phyloP scores from a whole-genome alignment of 2,113 vertebrate species.

The Tetrao urogallus region DNA sequence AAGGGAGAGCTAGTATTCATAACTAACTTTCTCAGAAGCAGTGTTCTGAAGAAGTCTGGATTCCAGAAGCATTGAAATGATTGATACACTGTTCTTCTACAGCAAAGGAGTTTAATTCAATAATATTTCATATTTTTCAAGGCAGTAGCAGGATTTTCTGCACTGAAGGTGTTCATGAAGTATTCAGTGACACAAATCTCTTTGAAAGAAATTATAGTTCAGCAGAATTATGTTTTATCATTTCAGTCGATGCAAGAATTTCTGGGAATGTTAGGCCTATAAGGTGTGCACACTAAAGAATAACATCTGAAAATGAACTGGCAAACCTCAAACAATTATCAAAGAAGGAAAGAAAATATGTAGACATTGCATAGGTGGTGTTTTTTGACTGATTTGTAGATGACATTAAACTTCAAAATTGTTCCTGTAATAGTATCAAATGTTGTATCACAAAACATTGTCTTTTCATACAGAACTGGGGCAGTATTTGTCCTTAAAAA shows the following conservation, averaged over 20 bases:
- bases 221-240: neutral
- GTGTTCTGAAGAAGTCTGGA: neutral
- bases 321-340: neutral
- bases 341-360: neutral
- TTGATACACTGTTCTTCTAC: neutral
- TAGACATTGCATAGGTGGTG: neutral
- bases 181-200: neutral
- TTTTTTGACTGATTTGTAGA: neutral
- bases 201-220: neutral
- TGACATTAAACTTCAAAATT: neutral
- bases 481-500: neutral
- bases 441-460: neutral
- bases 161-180: neutral
- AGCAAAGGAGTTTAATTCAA: neutral
- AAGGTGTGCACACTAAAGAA: neutral
- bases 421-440: neutral
- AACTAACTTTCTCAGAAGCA: neutral
- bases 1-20: neutral
- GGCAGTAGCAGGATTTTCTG: slow-evolving; percentile 1
- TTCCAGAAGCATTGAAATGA: neutral
- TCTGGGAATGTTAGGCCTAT: neutral
- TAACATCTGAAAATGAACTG: neutral
- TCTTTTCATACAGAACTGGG: neutral
- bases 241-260: slow-evolving; percentile 3
- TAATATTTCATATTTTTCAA: slow-evolving; percentile 9